These are phyloP conservation scores for Spinibarbus caldwelli DNA, from an alignment of 2,797 vertebrate species.

Conservation along the genomic window DNA sequence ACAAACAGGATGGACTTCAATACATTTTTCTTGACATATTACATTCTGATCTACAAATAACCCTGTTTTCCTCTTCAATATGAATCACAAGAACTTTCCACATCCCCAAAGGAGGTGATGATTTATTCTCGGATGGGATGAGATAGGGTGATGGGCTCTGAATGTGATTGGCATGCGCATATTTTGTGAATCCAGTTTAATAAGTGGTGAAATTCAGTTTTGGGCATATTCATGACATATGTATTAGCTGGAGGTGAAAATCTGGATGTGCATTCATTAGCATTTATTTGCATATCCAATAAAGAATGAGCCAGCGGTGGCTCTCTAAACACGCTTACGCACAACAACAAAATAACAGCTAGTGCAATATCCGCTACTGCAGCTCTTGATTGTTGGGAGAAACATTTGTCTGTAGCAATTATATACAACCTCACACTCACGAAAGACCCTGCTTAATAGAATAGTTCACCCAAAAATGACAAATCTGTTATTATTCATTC, in stretches of 20 bases:
- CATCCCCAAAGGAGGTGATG: conserved; percentile 2
- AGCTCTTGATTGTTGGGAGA: background rate
- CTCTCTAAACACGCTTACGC: background rate
- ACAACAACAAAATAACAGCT: conserved; percentile 3
- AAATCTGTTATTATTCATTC: background rate
- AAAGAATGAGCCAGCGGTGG: conserved; percentile 17
- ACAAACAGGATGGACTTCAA: conserved; percentile 3
- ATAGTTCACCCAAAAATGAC: background rate
- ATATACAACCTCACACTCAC: background rate
- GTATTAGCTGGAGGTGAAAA: conserved; percentile 53
- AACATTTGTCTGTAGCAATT: background rate
- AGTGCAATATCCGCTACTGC: background rate
- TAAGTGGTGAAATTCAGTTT: conserved; percentile 39
- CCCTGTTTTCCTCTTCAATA: background rate
- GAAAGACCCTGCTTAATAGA: background rate
- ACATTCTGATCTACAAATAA: conserved; percentile 11
- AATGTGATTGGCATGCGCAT: conserved; percentile 15
- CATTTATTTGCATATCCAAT: conserved; percentile 59
- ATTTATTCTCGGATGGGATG: background rate
- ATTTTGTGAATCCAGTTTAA: conserved; percentile 46
- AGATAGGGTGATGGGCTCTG: background rate
- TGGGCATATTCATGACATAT: conserved; percentile 54
- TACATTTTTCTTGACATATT: background rate
- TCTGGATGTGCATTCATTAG: conserved; percentile 55
- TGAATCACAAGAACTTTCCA: background rate